Conservation (phyloP, 2,797 vertebrate species). For the Danionella dracula region DNA sequence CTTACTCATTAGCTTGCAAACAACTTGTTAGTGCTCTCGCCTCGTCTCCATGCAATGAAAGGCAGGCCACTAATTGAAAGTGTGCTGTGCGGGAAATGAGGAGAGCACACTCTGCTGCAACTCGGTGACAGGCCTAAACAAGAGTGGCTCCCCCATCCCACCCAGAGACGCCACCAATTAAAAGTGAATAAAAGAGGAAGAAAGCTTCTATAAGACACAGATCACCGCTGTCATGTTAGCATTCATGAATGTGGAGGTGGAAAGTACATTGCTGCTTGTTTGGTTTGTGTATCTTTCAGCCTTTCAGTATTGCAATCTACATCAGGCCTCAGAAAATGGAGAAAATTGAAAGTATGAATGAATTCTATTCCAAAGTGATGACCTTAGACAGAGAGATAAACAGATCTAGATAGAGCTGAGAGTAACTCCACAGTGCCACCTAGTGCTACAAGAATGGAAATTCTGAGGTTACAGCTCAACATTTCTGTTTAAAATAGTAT, state of each 20-base stretch:
- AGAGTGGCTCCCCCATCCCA: conserved; percentile 29
- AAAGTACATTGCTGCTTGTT: conserved; percentile 25
- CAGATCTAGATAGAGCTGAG: neutral
- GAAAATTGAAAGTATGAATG: conserved; percentile 29
- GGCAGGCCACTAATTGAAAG: conserved; percentile 44
- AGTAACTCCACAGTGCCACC: conserved; percentile 46
- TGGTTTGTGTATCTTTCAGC: conserved; percentile 11
- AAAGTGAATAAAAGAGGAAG: conserved; percentile 39
- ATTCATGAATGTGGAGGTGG: conserved; percentile 12
- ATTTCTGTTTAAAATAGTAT: no score
- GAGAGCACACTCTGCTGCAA: conserved; percentile 6
- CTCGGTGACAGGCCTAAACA: conserved; percentile 42
- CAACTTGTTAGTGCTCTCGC: conserved; percentile 28
- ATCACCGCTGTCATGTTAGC: conserved; percentile 27
- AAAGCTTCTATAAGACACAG: conserved; percentile 13
- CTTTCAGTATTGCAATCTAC: conserved; percentile 22
- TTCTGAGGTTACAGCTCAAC: no score
- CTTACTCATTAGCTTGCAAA: conserved; percentile 41
- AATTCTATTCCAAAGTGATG: neutral
- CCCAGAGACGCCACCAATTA: conserved; percentile 53
- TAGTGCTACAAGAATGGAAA: conserved; percentile 14
- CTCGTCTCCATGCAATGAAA: conserved; percentile 30
- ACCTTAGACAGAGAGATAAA: neutral
- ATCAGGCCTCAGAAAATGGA: conserved; percentile 21
- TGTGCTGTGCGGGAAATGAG: conserved; percentile 40